Percentiles rank a stretch among this genome's conserved stretches.
Evolutionary conservation across 2,888 invertebrate species (phyloP).

Genomic region (Congeria kusceri): DNA sequence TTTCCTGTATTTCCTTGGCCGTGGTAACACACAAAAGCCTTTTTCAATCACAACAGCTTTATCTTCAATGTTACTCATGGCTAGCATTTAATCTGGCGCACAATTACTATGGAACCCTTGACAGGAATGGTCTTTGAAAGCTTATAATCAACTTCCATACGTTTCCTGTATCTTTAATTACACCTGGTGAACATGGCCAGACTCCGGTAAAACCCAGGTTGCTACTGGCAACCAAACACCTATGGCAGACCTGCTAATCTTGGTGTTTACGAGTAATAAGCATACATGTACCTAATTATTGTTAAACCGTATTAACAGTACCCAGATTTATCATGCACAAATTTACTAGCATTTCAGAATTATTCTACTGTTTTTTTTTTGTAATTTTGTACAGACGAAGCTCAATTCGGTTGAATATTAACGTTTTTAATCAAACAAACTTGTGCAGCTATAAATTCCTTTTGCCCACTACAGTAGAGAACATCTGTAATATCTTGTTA

Average conservation of each 20-base stretch:
- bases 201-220: background rate
- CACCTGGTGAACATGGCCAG: constrained; percentile 34
- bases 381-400: no score
- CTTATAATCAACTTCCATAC: constrained; percentile 42
- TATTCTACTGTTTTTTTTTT: no score
- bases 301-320: no score
- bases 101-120: constrained; percentile 16
- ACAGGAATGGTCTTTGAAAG: constrained; percentile 33
- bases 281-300: no score
- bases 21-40: constrained; percentile 13
- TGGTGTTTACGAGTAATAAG: no score
- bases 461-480: no score
- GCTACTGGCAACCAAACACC: background rate
- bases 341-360: no score
- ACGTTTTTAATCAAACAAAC: no score
- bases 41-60: constrained; percentile 18
- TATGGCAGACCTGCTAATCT: background rate
- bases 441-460: no score
- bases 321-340: no score
- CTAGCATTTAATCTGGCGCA: constrained; percentile 25
- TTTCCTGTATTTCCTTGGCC: constrained; percentile 39
- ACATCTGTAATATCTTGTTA: no score
- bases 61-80: constrained; percentile 24
- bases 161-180: constrained; percentile 59
- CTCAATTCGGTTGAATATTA: no score